Conservation (phyloP, 2,888 invertebrate genomes). For the Rotaria magnacalcarata region DNA sequence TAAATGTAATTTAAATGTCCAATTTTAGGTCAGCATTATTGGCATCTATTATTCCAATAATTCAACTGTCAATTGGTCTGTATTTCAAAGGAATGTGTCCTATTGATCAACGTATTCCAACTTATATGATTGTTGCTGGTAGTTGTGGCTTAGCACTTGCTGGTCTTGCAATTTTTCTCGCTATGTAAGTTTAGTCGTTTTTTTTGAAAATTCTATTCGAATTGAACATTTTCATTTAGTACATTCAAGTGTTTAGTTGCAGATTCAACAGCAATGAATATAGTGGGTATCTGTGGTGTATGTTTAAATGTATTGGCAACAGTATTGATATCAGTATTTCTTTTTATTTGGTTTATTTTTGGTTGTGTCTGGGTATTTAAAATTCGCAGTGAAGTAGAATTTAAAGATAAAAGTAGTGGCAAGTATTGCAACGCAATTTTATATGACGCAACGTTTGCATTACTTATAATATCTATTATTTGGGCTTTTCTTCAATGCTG, state of each 20-base stretch:
- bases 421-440: constrained; percentile 36
- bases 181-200: background rate
- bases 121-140: constrained; percentile 11
- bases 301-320: background rate
- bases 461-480: constrained; percentile 20
- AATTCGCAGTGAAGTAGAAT: background rate
- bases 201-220: background rate
- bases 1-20: background rate
- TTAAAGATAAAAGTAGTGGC: background rate
- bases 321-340: background rate
- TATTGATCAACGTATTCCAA: constrained; percentile 4
- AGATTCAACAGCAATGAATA: background rate
- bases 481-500: background rate
- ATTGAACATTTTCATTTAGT: background rate
- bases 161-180: background rate
- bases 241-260: background rate
- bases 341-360: constrained; percentile 27
- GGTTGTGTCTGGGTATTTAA: constrained; percentile 44
- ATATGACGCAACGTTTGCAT: constrained; percentile 37
- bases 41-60: background rate
- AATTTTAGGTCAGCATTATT: background rate
- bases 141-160: background rate
- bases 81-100: background rate
- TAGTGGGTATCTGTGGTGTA: background rate
- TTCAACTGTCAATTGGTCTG: background rate